A percentile compares a stretch with the other conserved stretches of the same genome.
Evolutionary conservation across 2,797 vertebrate genomes (phyloP).

Genomic region (Clarias platycephalus): DNA sequence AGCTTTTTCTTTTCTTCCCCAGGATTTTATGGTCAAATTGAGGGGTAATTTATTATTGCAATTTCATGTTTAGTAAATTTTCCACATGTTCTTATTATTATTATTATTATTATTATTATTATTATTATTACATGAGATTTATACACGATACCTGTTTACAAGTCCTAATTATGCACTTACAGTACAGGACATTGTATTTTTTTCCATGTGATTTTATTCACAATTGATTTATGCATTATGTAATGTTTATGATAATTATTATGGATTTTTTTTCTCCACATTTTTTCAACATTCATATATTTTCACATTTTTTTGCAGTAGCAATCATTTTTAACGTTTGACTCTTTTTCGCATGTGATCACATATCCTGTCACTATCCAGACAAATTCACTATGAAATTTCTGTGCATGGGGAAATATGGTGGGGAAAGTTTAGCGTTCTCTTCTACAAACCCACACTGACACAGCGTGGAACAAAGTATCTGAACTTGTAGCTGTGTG

Average conservation of each 20-base stretch:
- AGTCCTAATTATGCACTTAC: not conserved
- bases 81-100: not conserved
- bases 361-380: not conserved
- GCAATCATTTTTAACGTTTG: not conserved
- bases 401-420: not conserved
- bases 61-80: not conserved
- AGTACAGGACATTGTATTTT: not conserved
- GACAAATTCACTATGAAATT: not conserved
- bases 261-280: not conserved
- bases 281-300: not conserved
- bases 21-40: not conserved
- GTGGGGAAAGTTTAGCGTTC: not conserved
- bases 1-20: not conserved
- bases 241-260: not conserved
- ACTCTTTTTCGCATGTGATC: not conserved
- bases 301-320: not conserved
- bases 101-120: not conserved
- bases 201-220: not conserved
- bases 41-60: not conserved
- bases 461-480: slow-evolving; percentile 22
- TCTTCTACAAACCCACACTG: slow-evolving; percentile 15
- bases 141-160: too few species aligned
- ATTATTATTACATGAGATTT: too few species aligned
- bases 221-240: too few species aligned
- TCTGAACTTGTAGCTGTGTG: not conserved